Base-by-base conservation (phyloP, 2,888 invertebrate genomes). In the Drepanosiphum platanoidis region DNA sequence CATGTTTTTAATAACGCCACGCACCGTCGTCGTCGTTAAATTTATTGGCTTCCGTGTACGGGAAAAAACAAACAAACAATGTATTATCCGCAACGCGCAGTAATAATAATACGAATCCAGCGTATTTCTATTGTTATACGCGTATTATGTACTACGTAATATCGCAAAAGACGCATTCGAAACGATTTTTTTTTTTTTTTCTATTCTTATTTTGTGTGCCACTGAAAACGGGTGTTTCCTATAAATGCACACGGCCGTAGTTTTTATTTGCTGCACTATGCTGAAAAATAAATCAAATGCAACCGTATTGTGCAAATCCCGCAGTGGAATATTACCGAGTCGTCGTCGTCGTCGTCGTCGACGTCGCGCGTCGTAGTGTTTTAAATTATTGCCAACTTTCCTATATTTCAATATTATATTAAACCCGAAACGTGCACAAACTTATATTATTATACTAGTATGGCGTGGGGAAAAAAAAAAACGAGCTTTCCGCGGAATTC, bases 281-380 rank as follows among this genome's bases (percentile, higher is more conserved):
- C 68, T 15, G 27, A 30, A 68, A 79, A 79, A 79, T 79, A 79
- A 68, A 79, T 68, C 79, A 79, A 46, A 79, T 68, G n/a, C 68
- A 32, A 68, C 46, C 34, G 46, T 68, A 52, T 68, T 68, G 46
- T 68, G 9, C 34, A 52, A 46, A 34, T 27, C n/a, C 9, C 34
- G n/a, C 34, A 52, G 18, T 52, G 68, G 9, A 68, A 79, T 68
- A 79, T 18, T 68, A 68, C 64, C 15, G n/a, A 34, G 61, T 46
- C 11, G 15, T 79, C n/a, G n/a, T n/a, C n/a, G n/a, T n/a, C n/a
- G n/a, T n/a, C n/a, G n/a, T n/a, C n/a, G n/a, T n/a, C n/a, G n/a
- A n/a, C n/a, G n/a, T n/a, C n/a, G n/a, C n/a, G n/a, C n/a, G n/a
- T n/a, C 34, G 27, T n/a, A 46, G 42, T 79, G 46, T 79, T 79